Evolutionary conservation across 2,113 vertebrate genomes (phyloP), one percentile per base, ranked within the genome.

Genomic region (Cyanoramphus novaezelandiae): DNA sequence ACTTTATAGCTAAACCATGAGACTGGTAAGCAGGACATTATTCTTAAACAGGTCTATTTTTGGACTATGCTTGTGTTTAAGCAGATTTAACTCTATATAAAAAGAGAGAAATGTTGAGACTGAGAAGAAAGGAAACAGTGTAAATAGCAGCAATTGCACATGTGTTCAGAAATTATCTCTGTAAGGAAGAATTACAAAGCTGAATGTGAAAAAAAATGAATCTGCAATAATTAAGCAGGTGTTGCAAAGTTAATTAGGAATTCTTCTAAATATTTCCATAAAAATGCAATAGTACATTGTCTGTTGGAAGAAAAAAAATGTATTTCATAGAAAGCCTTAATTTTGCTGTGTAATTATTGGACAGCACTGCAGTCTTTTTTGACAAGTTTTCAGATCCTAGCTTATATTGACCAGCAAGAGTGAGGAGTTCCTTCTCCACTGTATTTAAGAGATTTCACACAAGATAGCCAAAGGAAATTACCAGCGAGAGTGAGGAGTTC

Each of bases 1-100:
- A 49, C 31, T 96, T 94, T 35, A 95, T 50, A 86, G 84, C 59
- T 80, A 90, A 96, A 65, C 50, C 60, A n/a, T 75, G 79, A 93
- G 39, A 74, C 17, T 62, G 37, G 10, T 47, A 79, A 74, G 28
- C 63, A 92, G 55, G 33, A 94, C 94, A 87, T 85, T 75, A 85
- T 87, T 88, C 47, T 90, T 85, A 69, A 78, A 79, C 63, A 78
- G 27, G n/a, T 39, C 46, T 92, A 41, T 85, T 85, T 88, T 92
- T 52, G 28, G 70, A 60, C 39, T 71, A 53, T 41, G 23, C 4
- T 35, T 93, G 24, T 50, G 85, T 83, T 82, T 86, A 95, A 84
- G 31, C 11, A 91, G 69, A 82, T 37, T 91, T 86, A 92, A 44
- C 20, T 49, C 24, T 12, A n/a, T 71, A 50, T 49, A 74, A 93